These are phyloP conservation scores for Neotragus pygmaeus DNA, from an alignment of 2,113 vertebrate species.

Conservation along the genomic window DNA sequence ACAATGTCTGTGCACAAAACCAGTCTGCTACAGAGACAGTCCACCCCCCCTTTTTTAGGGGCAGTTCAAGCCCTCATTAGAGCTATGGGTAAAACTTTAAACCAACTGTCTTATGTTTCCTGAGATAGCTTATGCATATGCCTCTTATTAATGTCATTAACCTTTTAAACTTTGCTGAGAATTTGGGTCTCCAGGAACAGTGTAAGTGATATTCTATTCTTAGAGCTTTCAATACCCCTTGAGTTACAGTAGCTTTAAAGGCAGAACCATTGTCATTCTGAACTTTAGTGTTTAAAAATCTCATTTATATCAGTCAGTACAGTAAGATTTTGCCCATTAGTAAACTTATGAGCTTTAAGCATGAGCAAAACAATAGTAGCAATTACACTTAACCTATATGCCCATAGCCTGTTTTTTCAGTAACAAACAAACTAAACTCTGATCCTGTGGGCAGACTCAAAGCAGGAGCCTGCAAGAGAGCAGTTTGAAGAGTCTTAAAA, in stretches of 20 bases:
- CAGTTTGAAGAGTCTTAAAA: neutral
- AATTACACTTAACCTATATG: neutral
- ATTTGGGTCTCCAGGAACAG: neutral
- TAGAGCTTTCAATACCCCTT: neutral
- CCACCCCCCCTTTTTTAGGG: neutral
- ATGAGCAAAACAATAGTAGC: neutral
- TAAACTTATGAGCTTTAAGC: neutral
- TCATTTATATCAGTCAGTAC: neutral
- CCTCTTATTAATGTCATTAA: neutral
- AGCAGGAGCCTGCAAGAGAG: neutral
- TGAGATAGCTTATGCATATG: neutral
- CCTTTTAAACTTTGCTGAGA: neutral
- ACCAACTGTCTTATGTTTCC: neutral
- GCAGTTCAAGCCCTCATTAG: neutral
- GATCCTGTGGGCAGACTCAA: neutral
- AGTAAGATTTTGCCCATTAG: neutral
- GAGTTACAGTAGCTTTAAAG: neutral
- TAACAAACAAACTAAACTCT: neutral
- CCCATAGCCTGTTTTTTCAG: neutral
- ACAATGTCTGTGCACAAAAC: neutral
- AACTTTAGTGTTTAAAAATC: neutral
- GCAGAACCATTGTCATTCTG: neutral
- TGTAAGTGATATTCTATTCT: neutral
- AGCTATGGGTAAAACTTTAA: neutral
- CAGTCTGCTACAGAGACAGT: neutral